phyloP scores from a whole-genome alignment of 2,113 vertebrate species.

The Scalopus aquaticus region DNA sequence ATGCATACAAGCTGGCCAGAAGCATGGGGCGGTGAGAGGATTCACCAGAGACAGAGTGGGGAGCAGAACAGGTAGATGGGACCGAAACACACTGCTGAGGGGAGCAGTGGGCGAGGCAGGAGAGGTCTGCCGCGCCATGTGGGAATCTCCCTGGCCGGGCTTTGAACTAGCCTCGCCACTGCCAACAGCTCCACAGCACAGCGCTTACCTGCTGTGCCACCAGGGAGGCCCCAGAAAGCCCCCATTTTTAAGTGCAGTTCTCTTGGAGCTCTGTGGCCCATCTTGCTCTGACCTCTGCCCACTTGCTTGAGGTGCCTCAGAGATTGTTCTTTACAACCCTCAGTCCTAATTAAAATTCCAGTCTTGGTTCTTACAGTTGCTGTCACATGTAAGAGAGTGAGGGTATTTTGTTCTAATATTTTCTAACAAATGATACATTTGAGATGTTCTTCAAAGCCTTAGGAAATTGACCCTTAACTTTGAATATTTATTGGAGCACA shows the following conservation, averaged over 20 bases:
- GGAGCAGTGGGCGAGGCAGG: no score
- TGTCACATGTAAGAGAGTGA: background rate
- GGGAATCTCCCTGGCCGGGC: no score
- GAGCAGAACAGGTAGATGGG: no score
- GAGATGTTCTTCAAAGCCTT: slow-evolving; percentile 43
- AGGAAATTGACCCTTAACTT: background rate
- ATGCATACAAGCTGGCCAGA: no score
- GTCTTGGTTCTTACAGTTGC: background rate
- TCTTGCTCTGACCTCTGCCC: background rate
- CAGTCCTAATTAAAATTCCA: background rate
- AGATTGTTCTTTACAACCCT: background rate
- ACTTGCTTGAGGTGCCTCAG: background rate
- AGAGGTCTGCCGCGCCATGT: no score
- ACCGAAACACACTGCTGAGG: no score
- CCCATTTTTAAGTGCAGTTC: background rate
- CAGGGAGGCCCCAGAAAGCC: no score
- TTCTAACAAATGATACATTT: slow-evolving; percentile 34
- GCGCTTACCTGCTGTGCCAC: no score
- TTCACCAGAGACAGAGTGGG: no score
- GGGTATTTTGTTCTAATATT: slow-evolving; percentile 19
- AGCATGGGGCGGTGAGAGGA: no score
- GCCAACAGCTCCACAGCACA: no score
- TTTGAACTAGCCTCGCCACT: no score
- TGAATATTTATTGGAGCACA: slow-evolving; percentile 15
- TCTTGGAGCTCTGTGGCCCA: background rate